Evolutionary conservation across 2,888 invertebrate species (phyloP).

Genomic region (Rhimphoctona megacephalus): DNA sequence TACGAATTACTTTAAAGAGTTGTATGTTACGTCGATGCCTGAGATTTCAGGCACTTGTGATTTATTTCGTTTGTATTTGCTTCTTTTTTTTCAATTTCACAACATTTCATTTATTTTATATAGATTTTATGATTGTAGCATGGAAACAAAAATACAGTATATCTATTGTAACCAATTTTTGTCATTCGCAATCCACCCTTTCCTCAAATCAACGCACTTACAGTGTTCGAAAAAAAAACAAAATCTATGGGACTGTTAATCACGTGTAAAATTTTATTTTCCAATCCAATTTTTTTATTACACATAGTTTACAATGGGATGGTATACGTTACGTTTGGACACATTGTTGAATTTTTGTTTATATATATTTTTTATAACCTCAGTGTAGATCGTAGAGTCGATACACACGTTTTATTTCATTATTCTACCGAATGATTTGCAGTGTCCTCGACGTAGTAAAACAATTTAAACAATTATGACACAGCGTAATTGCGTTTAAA

Average conservation of each 20-base stretch:
- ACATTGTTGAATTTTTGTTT: constrained; percentile 38
- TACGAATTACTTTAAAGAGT: constrained; percentile 70
- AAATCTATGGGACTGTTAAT: constrained; percentile 40
- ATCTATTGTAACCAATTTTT: constrained; percentile 67
- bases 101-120: constrained; percentile 78
- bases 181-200: background rate
- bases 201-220: background rate
- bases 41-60: constrained; percentile 79
- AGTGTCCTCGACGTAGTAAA: constrained; percentile 44
- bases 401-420: constrained; percentile 18
- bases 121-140: constrained; percentile 80
- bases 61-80: constrained; percentile 50
- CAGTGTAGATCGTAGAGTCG: constrained; percentile 26
- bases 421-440: constrained; percentile 33
- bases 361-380: constrained; percentile 15
- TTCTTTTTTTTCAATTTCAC: constrained; percentile 56
- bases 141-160: constrained; percentile 69
- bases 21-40: constrained; percentile 68
- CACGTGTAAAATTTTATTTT: constrained; percentile 75
- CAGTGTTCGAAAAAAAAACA: background rate
- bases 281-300: constrained; percentile 71
- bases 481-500: constrained; percentile 36
- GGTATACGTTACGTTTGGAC: constrained; percentile 63
- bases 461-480: constrained; percentile 36
- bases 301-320: constrained; percentile 73